These are phyloP conservation scores for Lucifuga dentata DNA, from an alignment of 2,113 vertebrate genomes.

Conservation along the genomic window DNA sequence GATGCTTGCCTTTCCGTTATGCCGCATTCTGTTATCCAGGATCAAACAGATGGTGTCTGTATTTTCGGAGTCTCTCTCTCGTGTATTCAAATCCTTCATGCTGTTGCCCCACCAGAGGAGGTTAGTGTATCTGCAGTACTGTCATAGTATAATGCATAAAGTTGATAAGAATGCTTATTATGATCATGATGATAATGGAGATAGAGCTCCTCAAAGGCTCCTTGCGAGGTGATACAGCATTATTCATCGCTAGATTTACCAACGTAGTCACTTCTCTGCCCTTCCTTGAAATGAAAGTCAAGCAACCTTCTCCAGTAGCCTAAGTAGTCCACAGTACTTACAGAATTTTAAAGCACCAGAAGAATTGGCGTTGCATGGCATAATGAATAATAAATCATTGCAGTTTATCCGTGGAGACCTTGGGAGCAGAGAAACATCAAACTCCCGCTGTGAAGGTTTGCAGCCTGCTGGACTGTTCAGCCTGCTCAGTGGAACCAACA, in stretches of 20 bases:
- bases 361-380: constrained; percentile 57
- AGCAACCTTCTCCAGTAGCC: constrained; percentile 45
- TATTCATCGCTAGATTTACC: constrained; percentile 36
- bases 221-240: constrained; percentile 12
- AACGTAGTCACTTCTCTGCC: constrained; percentile 20
- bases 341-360: constrained; percentile 71
- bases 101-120: constrained; percentile 1
- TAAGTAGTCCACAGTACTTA: constrained; percentile 44
- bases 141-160: constrained; percentile 27
- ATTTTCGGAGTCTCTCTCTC: constrained; percentile 31
- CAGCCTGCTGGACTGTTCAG: constrained; percentile 37
- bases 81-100: constrained; percentile 16
- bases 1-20: constrained; percentile 56
- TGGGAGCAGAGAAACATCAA: constrained; percentile 63
- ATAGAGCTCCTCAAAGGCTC: constrained; percentile 31
- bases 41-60: constrained; percentile 48
- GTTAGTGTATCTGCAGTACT: constrained; percentile 34
- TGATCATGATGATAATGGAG: constrained; percentile 49
- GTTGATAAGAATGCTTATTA: constrained; percentile 43
- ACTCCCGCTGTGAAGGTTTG: constrained; percentile 65
- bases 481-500: constrained; percentile 21
- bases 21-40: constrained; percentile 35
- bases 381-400: constrained; percentile 76
- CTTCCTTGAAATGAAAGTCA: constrained; percentile 60
- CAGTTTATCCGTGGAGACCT: constrained; percentile 53